Conservation (phyloP, 92 coral and sea anemone species). For the Desmophyllum pertusum region DNA sequence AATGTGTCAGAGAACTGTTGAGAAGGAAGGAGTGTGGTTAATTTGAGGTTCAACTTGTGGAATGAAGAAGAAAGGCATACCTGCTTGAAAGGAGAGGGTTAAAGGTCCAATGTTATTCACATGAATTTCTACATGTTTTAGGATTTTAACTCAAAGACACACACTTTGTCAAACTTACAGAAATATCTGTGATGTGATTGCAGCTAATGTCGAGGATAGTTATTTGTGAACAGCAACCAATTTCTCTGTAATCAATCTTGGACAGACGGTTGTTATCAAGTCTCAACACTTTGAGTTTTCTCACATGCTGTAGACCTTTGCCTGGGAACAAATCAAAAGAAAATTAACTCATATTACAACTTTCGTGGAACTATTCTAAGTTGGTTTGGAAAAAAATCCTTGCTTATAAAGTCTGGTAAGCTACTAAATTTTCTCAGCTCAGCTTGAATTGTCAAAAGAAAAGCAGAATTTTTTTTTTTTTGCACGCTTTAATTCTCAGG, state of each 20-base stretch:
- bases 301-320: slow-evolving; percentile 79
- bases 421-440: no score
- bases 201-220: slow-evolving; percentile 82
- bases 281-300: slow-evolving; percentile 79
- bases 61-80: no score
- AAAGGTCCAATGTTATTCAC: no score
- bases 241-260: slow-evolving; percentile 69
- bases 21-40: no score
- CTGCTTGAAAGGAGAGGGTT: no score
- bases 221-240: slow-evolving; percentile 86
- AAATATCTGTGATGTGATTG: slow-evolving; percentile 74
- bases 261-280: slow-evolving; percentile 82
- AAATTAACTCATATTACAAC: background rate
- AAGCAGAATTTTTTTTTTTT: no score
- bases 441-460: no score
- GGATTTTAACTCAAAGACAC: no score
- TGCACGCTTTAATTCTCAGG: no score
- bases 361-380: background rate
- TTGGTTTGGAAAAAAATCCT: background rate
- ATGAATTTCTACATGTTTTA: no score
- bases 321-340: slow-evolving; percentile 44
- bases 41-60: no score
- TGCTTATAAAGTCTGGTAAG: background rate
- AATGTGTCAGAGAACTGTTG: no score
- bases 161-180: slow-evolving; percentile 64